A percentile compares a stretch with the other conserved stretches of the same genome.
Conservation (phyloP, 92 coral and sea anemone genomes). For the Desmophyllum pertusum region DNA sequence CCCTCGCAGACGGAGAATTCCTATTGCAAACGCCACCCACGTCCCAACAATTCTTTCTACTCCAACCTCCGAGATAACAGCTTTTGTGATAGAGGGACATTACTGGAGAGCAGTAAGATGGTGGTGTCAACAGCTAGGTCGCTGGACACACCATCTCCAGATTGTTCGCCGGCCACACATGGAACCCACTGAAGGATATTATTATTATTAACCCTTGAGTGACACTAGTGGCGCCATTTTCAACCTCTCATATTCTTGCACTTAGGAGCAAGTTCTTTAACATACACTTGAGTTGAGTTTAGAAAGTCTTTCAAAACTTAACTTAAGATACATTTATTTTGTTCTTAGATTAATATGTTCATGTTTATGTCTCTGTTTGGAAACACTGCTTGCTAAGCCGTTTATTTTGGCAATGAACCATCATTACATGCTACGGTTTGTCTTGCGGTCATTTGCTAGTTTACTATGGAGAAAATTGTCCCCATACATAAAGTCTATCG, state of each 20-base stretch:
- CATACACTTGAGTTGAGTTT: not conserved
- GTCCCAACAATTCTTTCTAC: conserved; percentile 45
- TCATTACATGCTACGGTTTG: not conserved
- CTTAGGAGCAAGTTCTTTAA: not conserved
- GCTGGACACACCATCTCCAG: conserved; percentile 75
- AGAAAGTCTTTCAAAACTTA: not conserved
- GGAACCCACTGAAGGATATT: not conserved
- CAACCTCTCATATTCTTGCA: not conserved
- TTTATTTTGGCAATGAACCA: not conserved
- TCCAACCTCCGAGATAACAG: conserved; percentile 59
- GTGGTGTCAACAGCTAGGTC: conserved; percentile 71
- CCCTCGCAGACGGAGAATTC: conserved; percentile 50
- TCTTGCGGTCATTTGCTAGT: not conserved
- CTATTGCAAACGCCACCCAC: conserved; percentile 9
- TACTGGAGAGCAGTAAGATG: conserved; percentile 74
- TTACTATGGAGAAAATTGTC: no score
- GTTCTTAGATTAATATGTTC: not conserved
- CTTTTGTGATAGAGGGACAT: conserved; percentile 56
- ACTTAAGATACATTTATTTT: not conserved
- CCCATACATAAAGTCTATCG: no score
- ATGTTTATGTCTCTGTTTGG: not conserved
- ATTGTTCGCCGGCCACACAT: conserved; percentile 15
- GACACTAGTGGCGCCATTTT: not conserved
- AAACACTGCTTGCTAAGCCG: not conserved
- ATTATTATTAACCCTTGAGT: no score